Base-by-base conservation (phyloP, 1,140 invertebrate genomes). In the Drosophila saltans region DNA sequence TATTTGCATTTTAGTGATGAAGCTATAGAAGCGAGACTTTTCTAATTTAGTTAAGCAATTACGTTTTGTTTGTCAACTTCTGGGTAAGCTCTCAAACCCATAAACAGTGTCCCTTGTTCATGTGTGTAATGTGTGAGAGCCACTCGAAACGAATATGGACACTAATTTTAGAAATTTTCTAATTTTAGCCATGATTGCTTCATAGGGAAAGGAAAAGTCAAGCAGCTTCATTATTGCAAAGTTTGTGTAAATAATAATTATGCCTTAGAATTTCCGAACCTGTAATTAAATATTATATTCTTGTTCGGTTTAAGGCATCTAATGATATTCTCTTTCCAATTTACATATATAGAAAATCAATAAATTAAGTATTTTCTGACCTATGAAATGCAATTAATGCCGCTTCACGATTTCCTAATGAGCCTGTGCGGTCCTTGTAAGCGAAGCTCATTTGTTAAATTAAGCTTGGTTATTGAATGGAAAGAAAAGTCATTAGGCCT, bases 291-390 rank as follows among this genome's bases (percentile, higher is more conserved):
- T 24, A 9, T 52, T 26, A 10, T 52, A 3, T 52, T 10, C 21
- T 10, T 26, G 21, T 52, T 26, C 16, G 16, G 16, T 16, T 16
- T 16, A 16, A 16, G 21, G 0, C 9, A n/a, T 43, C 24, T 52
- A 26, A 26, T 26, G 21, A 5, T 10, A 10, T 21, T 21, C 45
- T 9, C 21, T 10, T 8, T 52, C 58, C 40, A 75, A 75, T 75
- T 75, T 75, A 40, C 62, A 58, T 30, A 75, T 75, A 75, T 75
- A 72, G 62, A 61, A 63, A 75, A 75, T 75, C 73, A 69, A 75
- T 75, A 76, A 75, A 68, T 69, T 57, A 69, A 65, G 58, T 55
- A 41, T 55, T 73, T 60, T 69, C 16, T 6, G 73, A 52, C 64
- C 48, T 62, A 65, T 72, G 39, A 33, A 70, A 30, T 28, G 60